phyloP scores from a whole-genome alignment of 1,140 invertebrate species.

The Chrysoperla carnea region DNA sequence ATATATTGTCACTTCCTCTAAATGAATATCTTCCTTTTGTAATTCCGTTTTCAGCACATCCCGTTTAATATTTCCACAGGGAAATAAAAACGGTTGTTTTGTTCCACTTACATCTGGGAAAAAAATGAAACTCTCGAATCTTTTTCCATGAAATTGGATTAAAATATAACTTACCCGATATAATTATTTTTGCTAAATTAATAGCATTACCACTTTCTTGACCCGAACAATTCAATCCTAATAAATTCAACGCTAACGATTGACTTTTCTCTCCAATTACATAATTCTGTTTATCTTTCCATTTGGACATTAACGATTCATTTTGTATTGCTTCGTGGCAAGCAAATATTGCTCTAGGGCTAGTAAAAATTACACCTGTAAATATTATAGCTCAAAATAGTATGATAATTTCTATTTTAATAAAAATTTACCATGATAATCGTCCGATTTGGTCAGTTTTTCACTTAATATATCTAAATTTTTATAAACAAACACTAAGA shows the following conservation, averaged over 20 bases:
- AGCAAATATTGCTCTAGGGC: conserved; percentile 23
- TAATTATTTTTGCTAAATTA: conserved; percentile 21
- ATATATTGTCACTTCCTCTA: conserved; percentile 20
- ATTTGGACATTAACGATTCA: conserved; percentile 9
- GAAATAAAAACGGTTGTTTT: conserved; percentile 24
- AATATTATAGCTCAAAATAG: no score
- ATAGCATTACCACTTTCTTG: conserved; percentile 24
- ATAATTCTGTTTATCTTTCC: conserved; percentile 22
- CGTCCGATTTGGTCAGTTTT: no score
- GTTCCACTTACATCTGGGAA: conserved; percentile 11
- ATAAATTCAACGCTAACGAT: conserved; percentile 12
- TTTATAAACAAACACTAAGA: no score
- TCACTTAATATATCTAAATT: no score
- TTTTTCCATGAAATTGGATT: background rate
- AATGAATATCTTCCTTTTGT: conserved; percentile 12
- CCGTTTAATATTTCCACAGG: conserved; percentile 26
- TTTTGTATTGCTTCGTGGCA: conserved; percentile 12
- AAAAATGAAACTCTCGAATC: background rate
- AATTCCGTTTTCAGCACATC: conserved; percentile 20
- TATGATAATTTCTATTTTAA: no score
- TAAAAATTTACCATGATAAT: no score
- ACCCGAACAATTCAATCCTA: conserved; percentile 17
- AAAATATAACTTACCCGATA: conserved; percentile 11
- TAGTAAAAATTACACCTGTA: conserved; percentile 24
- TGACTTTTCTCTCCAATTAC: conserved; percentile 25